Evolutionary conservation across 2,797 vertebrate genomes (phyloP), one percentile per base, ranked within the genome.

Genomic region (Phoebastria nigripes): DNA sequence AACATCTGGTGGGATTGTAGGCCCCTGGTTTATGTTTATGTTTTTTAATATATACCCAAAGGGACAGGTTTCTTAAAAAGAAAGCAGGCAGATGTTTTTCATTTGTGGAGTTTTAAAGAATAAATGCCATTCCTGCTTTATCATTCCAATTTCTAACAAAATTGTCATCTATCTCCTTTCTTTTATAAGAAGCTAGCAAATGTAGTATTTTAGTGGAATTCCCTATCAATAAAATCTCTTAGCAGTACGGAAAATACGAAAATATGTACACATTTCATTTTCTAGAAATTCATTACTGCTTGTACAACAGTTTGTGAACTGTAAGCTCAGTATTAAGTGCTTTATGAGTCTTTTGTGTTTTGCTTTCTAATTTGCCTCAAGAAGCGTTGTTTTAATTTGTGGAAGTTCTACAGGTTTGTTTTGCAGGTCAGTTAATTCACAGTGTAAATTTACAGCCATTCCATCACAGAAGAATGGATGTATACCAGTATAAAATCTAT

Each of bases 51-150:
- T 70, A 82, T 89, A 93, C 78, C 87, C 86, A 86, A 91, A 96
- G 78, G 80, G 58, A 93, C 81, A 91, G 70, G 84, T 95, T 97
- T 94, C 69, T 97, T 93, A 80, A 86, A 92, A 96, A 96, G 95
- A 91, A 71, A 86, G 84, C 70, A 95, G 93, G 93, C 97, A 97
- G 96, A 97, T 97, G 95, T 88, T 96, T 97, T 90, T 82, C 15
- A 90, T 97, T 96, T 96, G 95, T 22, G 7, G 83, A 80, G 82
- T 97, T 96, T 94, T 93, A 95, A 97, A 96, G 95, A 97, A 84
- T 94, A 94, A 72, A 89, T 95, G 69, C 76, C 63, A 29, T 93
- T 96, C 56, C 65, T 87, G 46, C 61, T 89, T 93, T 91, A 93
- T 72, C 22, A 72, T 87, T 92, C 80, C 35, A 41, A 17, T 87